A percentile compares a stretch with the other conserved stretches of the same genome.
phyloP scores from a whole-genome alignment of 2,113 vertebrate genomes.

The Anoplopoma fimbria region DNA sequence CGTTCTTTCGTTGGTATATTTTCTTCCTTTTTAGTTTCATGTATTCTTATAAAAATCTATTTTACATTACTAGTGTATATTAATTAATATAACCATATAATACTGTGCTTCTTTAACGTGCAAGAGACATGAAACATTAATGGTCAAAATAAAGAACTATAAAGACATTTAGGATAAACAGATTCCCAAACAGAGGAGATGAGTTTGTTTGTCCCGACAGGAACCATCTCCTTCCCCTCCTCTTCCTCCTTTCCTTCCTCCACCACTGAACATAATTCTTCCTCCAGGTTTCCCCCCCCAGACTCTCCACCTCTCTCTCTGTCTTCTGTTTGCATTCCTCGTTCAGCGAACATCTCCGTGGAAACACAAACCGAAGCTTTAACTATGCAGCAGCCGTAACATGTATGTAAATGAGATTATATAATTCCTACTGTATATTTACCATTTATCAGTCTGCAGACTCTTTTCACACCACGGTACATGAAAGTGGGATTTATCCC shows the following conservation, averaged over 20 bases:
- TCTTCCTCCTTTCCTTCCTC: too few species aligned
- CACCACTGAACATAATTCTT: too few species aligned
- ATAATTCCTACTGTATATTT: conserved; percentile 10
- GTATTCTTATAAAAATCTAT: too few species aligned
- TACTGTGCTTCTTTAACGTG: not conserved
- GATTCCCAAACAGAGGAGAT: not conserved
- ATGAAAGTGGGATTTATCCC: not conserved
- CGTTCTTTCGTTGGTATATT: too few species aligned
- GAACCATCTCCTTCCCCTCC: conserved; percentile 13
- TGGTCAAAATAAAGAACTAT: too few species aligned
- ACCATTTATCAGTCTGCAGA: not conserved
- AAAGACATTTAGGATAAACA: not conserved
- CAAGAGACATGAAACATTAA: too few species aligned
- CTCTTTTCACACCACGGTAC: not conserved
- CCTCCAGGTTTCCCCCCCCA: too few species aligned
- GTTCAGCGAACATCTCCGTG: conserved; percentile 9
- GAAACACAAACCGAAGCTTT: conserved; percentile 4
- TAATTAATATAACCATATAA: too few species aligned
- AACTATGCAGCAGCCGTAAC: not conserved
- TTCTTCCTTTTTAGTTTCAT: too few species aligned
- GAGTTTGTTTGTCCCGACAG: conserved; percentile 10
- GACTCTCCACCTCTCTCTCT: conserved; percentile 30
- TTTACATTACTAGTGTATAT: too few species aligned
- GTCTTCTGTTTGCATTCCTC: too few species aligned
- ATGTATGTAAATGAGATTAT: conserved; percentile 33